Evolutionary conservation across 2,888 invertebrate species (phyloP), one percentile per base, ranked within the genome.

Genomic region (Zygothrica quintamaculata): DNA sequence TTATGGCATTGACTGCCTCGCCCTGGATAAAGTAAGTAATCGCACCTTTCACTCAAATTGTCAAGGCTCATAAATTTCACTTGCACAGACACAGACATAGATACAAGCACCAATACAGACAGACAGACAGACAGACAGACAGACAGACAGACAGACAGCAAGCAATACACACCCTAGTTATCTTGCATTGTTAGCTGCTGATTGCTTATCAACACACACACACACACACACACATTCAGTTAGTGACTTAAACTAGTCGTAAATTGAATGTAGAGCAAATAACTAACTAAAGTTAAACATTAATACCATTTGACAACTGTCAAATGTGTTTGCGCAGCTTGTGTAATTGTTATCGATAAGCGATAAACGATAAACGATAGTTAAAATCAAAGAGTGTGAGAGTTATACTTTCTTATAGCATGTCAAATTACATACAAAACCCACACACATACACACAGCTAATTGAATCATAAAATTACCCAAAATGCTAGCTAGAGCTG

Each of bases 271-370:
- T 22, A 5, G 33, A 5, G 33, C 9, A 9, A 33, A 11, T n/a
- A 33, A 5, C 9, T 33, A 33, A 5, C 9, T 33, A 22, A 5
- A 22, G 18, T 22, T 22, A 22, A 22, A 8, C 25, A 44, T 26
- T 82, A 79, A 75, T 72, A 60, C 74, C 80, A 43, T 61, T 82
- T 82, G 84, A 82, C 79, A 79, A 74, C 53, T 65, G 53, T 36
- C 46, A 65, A 80, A 73, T 73, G 70, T 77, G 78, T 70, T 76
- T 84, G 76, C 46, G 60, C 51, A 52, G 74, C 58, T 64, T 59
- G 59, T 52, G 64, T 75, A 73, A 80, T 84, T 74, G 70, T 47
- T 57, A 61, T 62, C 53, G 81, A 69, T 69, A 73, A 80, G 53
- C 33, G 40, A 12, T 33, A 22, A 39, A 26, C 15, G n/a, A 47